These are phyloP conservation scores for Chorisops tibialis DNA, from an alignment of 2,888 invertebrate species.

Conservation along the genomic window DNA sequence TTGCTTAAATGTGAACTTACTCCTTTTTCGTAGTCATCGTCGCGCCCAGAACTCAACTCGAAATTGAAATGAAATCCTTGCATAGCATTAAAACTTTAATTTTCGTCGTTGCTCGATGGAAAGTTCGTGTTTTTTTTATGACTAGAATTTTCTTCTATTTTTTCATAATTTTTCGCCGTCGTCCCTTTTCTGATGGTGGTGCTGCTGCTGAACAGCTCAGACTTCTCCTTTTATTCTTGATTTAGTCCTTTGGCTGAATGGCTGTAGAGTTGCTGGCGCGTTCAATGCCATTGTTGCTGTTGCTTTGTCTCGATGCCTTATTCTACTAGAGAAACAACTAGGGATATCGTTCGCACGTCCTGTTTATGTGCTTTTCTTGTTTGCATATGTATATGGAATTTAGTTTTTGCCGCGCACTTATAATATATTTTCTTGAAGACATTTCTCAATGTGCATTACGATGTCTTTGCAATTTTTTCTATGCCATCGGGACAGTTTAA, in stretches of 20 bases:
- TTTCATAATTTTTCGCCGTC: not conserved
- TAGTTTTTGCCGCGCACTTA: too few relatives aligned
- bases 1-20: conserved; percentile 21
- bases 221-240: conserved; percentile 16
- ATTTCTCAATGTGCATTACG: too few relatives aligned
- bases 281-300: conserved; percentile 2
- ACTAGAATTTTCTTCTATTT: not conserved
- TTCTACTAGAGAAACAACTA: not conserved
- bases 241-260: conserved; percentile 12
- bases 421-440: too few relatives aligned
- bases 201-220: conserved; percentile 2
- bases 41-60: not conserved
- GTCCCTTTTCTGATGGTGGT: conserved; percentile 1
- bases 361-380: conserved; percentile 17
- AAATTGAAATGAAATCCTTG: conserved; percentile 35
- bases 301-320: conserved; percentile 19
- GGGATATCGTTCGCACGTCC: conserved; percentile 11
- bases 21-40: not conserved
- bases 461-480: too few relatives aligned
- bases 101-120: conserved; percentile 29
- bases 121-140: conserved; percentile 9
- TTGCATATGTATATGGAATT: not conserved
- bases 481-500: too few relatives aligned
- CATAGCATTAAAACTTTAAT: conserved; percentile 38
- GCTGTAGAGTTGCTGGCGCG: conserved; percentile 8